Base-by-base conservation (phyloP, 2,888 invertebrate genomes). In the Cheilosia urbana region DNA sequence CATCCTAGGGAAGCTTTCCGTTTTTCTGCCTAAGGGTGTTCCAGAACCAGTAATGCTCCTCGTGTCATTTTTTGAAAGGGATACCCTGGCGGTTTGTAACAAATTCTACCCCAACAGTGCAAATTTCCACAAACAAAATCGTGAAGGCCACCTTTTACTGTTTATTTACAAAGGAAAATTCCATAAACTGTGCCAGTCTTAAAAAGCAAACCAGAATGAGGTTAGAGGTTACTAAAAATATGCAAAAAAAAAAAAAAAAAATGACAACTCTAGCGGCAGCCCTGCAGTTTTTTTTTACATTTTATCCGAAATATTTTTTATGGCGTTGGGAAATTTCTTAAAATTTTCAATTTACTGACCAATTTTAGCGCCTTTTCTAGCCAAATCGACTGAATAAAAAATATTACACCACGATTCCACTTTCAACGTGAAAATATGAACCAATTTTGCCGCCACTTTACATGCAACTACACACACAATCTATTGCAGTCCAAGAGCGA, bases 391-490 rank as follows among this genome's bases (percentile, higher is more conserved):
- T 15, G 9, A 40, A 30, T 17, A 34, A 11, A n/a, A 51, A 24
- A 13, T 4, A 66, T 65, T 57, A 75, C 49, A 66, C 65, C 65
- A 51, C 63, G 27, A 75, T 9, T 49, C 13, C 15, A 49, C 17
- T 51, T 76, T 65, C 21, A 0, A 11, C 4, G 27, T 40, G 24
- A 73, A 69, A 49, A 72, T 69, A 81, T 40, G 57, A 51, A n/a
- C 34, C 66, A 65, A 58, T 71, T 85, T 85, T 85, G 85, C 85
- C 85, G 85, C 85, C 85, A 85, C 81, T 81, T 85, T 85, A 58
- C 45, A 62, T 77, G 80, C 81, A 85, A 72, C 66, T 58, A 72
- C 68, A 72, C 58, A 62, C 37, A 57, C 79, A 66, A 47, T 19
- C 27, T 75, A 51, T 72, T 73, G 83, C 83, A 73, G 49, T 62